These are phyloP conservation scores for Megalonaias nervosa DNA, from an alignment of 1,140 invertebrate genomes.

Conservation along the genomic window DNA sequence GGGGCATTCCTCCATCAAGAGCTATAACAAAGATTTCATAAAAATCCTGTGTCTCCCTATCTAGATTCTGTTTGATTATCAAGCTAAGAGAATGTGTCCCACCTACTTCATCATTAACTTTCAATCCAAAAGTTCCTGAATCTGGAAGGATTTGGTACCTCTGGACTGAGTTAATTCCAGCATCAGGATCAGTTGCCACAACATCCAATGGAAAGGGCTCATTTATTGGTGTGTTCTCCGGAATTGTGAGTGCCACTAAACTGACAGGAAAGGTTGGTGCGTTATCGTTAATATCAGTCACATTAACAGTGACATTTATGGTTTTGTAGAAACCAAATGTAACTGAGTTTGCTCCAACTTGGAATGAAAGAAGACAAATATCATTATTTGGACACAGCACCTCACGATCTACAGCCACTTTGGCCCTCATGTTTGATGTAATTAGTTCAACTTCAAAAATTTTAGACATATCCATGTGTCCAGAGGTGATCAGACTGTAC, in stretches of 20 bases:
- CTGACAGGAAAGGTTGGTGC: constrained; percentile 81
- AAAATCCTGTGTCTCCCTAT: constrained; percentile 43
- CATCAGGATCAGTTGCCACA: constrained; percentile 85
- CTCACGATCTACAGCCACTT: constrained; percentile 18
- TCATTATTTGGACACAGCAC: constrained; percentile 3
- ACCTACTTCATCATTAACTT: constrained; percentile 45
- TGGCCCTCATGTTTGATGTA: constrained; percentile 7
- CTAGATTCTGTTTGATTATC: constrained; percentile 42
- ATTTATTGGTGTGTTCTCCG: constrained; percentile 37
- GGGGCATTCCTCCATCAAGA: constrained; percentile 35
- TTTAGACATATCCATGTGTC: not conserved
- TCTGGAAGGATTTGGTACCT: constrained; percentile 43
- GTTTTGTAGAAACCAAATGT: constrained; percentile 39
- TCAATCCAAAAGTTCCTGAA: constrained; percentile 42
- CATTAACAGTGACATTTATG: constrained; percentile 77
- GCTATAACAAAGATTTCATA: constrained; percentile 46
- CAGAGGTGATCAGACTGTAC: not conserved
- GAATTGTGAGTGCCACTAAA: constrained; percentile 85
- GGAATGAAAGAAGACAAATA: constrained; percentile 12
- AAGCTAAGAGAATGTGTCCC: constrained; percentile 47
- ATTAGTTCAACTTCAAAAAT: constrained; percentile 1
- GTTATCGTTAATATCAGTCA: constrained; percentile 68
- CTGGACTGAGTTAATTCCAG: constrained; percentile 71
- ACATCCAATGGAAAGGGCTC: constrained; percentile 72
- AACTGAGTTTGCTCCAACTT: constrained; percentile 3